phyloP scores from a whole-genome alignment of 2,888 invertebrate genomes.

The Macropis europaea region DNA sequence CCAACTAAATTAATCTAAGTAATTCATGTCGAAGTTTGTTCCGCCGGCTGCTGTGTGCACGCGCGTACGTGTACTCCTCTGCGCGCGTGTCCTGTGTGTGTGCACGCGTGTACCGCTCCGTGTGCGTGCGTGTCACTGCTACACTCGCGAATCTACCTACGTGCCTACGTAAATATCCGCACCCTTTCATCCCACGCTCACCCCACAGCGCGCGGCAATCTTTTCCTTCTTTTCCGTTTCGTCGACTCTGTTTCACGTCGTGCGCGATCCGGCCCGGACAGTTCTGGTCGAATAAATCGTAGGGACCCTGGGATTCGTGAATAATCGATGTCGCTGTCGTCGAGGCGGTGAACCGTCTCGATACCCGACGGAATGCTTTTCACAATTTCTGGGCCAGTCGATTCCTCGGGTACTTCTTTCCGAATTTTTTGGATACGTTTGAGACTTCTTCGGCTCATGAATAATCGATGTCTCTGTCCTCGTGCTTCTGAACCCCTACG shows the following conservation, averaged over 20 bases:
- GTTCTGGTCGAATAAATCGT: too few species aligned
- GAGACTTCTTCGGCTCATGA: too few species aligned
- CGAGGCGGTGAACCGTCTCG: too few species aligned
- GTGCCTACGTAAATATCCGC: slow-evolving; percentile 15
- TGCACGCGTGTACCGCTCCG: slow-evolving; percentile 3
- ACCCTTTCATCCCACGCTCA: slow-evolving; percentile 13
- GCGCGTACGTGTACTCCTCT: slow-evolving; percentile 10
- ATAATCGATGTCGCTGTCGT: too few species aligned
- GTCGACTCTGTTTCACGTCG: background rate
- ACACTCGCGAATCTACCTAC: slow-evolving; percentile 20
- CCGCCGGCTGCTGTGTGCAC: slow-evolving; percentile 52
- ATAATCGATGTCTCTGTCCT: too few species aligned
- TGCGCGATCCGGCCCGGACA: too few species aligned
- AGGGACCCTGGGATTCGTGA: too few species aligned
- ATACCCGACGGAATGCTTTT: too few species aligned
- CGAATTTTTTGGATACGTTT: too few species aligned
- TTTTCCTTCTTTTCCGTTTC: background rate
- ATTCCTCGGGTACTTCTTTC: too few species aligned
- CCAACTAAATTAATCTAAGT: slow-evolving; percentile 78
- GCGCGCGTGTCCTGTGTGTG: slow-evolving; percentile 15
- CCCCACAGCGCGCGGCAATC: background rate
- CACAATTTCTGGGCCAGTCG: too few species aligned
- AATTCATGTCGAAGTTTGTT: slow-evolving; percentile 77
- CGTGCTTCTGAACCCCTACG: too few species aligned
- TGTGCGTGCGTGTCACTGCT: slow-evolving; percentile 24